phyloP scores from a whole-genome alignment of 2,888 invertebrate genomes.

The Craniophora ligustri region DNA sequence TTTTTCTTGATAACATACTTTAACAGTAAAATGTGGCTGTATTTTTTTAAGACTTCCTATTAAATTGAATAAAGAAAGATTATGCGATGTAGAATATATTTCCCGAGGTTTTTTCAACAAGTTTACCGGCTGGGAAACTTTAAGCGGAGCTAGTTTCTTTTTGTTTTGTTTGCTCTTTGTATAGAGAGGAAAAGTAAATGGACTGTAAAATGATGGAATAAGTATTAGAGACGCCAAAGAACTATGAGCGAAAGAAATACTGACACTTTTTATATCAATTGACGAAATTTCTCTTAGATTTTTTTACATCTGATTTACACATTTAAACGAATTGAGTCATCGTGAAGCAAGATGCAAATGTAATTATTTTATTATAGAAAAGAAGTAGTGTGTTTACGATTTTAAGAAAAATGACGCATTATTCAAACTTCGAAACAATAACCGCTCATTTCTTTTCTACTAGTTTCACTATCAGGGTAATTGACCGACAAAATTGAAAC shows the following conservation, averaged over 20 bases:
- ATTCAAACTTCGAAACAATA: constrained; percentile 6
- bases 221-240: neutral
- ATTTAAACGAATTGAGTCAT: no score
- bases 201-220: constrained; percentile 22
- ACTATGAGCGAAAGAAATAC: neutral
- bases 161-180: constrained; percentile 24
- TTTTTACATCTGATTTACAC: neutral
- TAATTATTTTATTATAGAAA: no score
- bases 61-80: constrained; percentile 25
- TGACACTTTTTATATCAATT: neutral
- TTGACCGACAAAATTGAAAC: constrained; percentile 33
- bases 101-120: constrained; percentile 21
- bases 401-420: neutral
- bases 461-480: constrained; percentile 16
- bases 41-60: constrained; percentile 1
- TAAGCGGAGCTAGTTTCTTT: constrained; percentile 11
- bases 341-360: no score
- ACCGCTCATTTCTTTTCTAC: constrained; percentile 7
- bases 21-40: constrained; percentile 14
- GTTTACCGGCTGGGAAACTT: constrained; percentile 18
- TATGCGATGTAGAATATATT: constrained; percentile 9
- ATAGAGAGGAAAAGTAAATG: constrained; percentile 24
- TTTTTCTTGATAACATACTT: constrained; percentile 28
- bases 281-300: neutral
- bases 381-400: no score